These are phyloP conservation scores for Drosophila flavopinicola DNA, from an alignment of 2,888 invertebrate species.

Conservation along the genomic window DNA sequence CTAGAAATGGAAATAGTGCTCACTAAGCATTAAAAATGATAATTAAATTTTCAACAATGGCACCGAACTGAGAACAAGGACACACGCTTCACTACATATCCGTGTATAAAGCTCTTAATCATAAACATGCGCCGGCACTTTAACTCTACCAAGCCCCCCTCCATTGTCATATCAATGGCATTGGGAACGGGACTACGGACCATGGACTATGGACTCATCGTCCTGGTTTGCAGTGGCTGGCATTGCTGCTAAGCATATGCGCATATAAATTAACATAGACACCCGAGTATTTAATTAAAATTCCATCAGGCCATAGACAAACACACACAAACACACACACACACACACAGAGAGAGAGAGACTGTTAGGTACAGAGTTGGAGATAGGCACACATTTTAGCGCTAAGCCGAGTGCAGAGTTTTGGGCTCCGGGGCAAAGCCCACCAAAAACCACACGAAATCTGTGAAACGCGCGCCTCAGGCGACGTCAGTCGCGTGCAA, in stretches of 20 bases:
- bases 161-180: conserved; percentile 28
- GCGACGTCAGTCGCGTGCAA: conserved; percentile 57
- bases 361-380: conserved; percentile 9
- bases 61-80: conserved; percentile 58
- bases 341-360: conserved; percentile 29
- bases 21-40: conserved; percentile 79
- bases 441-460: conserved; percentile 74
- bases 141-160: conserved; percentile 35
- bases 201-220: not conserved
- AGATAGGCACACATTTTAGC: conserved; percentile 64
- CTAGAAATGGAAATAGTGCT: conserved; percentile 68
- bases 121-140: conserved; percentile 80
- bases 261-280: conserved; percentile 80
- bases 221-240: conserved; percentile 35
- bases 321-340: conserved; percentile 41
- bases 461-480: conserved; percentile 57
- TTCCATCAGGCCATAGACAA: conserved; percentile 70
- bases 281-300: conserved; percentile 79
- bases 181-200: conserved; percentile 9
- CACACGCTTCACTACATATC: conserved; percentile 37
- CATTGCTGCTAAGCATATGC: conserved; percentile 75
- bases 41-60: conserved; percentile 80
- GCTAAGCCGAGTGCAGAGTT: conserved; percentile 58
- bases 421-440: conserved; percentile 53
- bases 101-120: conserved; percentile 72